A percentile compares a stretch with the other conserved stretches of the same genome.
phyloP scores from a whole-genome alignment of 2,888 invertebrate species.

The Elmis aenea region DNA sequence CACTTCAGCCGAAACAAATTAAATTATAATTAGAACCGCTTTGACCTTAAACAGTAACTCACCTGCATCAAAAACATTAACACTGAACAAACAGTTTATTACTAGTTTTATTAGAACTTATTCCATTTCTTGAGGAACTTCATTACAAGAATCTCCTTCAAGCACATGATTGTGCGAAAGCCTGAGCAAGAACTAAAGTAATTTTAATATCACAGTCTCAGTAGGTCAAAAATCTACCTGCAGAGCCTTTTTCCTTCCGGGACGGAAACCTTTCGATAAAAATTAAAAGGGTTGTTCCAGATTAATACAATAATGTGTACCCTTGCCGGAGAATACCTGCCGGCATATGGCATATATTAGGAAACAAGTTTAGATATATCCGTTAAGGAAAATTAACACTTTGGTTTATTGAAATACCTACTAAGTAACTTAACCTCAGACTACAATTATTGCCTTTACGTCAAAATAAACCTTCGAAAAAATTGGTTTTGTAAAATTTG shows the following conservation, averaged over 20 bases:
- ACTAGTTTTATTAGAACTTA: too few species aligned
- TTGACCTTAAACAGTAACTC: too few species aligned
- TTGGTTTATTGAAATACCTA: too few species aligned
- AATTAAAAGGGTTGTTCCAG: constrained; percentile 41
- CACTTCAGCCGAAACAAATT: background rate
- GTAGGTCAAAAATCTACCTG: constrained; percentile 44
- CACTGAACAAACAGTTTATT: too few species aligned
- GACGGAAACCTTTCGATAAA: constrained; percentile 33
- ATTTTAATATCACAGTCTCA: constrained; percentile 37
- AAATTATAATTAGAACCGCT: background rate
- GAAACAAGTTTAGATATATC: constrained; percentile 1
- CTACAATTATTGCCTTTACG: too few species aligned
- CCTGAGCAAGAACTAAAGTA: constrained; percentile 41
- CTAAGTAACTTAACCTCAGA: too few species aligned
- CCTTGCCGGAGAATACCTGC: constrained; percentile 41
- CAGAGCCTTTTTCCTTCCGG: constrained; percentile 45
- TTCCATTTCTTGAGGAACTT: too few species aligned
- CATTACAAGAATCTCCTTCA: too few species aligned
- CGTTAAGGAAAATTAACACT: too few species aligned
- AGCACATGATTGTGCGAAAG: constrained; percentile 36
- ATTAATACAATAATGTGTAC: constrained; percentile 36
- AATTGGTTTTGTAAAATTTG: too few species aligned
- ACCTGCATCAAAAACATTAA: too few species aligned
- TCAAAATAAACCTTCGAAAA: too few species aligned
- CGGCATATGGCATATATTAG: constrained; percentile 41